These are phyloP conservation scores for Drosophila jambulina DNA, from an alignment of 1,140 invertebrate genomes.

Conservation along the genomic window DNA sequence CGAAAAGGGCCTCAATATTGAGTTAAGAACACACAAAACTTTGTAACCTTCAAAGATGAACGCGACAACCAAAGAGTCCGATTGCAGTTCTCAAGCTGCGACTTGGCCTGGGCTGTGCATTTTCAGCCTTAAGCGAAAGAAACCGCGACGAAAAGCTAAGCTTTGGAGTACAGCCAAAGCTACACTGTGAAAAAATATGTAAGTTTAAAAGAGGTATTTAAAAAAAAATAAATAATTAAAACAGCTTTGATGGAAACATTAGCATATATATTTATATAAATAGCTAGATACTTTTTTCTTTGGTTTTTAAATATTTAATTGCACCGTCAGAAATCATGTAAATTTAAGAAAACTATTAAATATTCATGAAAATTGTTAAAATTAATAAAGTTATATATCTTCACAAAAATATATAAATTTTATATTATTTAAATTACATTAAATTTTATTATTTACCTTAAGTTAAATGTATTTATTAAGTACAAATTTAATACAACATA, in stretches of 20 bases:
- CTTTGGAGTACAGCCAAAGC: conserved; percentile 10
- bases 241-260: background rate
- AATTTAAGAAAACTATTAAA: too few relatives aligned
- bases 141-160: conserved; percentile 4
- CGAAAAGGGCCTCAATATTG: conserved; percentile 24
- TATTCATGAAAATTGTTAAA: too few relatives aligned
- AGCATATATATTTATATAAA: too few relatives aligned
- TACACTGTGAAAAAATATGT: background rate
- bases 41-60: conserved; percentile 38
- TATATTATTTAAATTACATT: too few relatives aligned
- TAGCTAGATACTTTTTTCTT: background rate
- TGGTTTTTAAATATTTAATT: background rate
- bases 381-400: too few relatives aligned
- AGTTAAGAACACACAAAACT: conserved; percentile 13
- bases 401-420: too few relatives aligned
- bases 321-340: background rate
- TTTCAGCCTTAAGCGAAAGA: conserved; percentile 9
- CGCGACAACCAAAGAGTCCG: conserved; percentile 42
- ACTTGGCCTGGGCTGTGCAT: background rate
- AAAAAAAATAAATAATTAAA: background rate
- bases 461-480: background rate
- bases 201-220: background rate
- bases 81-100: conserved; percentile 37
- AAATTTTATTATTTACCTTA: background rate
- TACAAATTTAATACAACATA: background rate